Evolutionary conservation across 2,113 vertebrate species (phyloP).

Genomic region (Polypterus senegalus): DNA sequence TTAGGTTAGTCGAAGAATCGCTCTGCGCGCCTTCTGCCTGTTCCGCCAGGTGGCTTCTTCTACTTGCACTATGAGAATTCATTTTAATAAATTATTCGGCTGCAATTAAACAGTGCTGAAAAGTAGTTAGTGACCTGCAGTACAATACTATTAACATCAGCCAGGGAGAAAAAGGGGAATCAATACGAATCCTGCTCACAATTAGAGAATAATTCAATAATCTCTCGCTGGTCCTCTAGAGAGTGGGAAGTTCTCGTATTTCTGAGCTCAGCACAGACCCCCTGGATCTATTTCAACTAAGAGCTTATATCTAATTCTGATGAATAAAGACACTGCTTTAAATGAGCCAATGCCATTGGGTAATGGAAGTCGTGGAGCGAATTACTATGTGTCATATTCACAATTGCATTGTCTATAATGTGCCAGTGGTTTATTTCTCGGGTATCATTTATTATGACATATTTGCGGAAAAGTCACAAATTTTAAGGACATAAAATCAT

Average conservation of each 20-base stretch:
- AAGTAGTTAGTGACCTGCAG: conserved; percentile 33
- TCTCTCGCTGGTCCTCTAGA: conserved; percentile 29
- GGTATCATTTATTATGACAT: too few relatives aligned
- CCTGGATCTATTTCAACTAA: conserved; percentile 27
- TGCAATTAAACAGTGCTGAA: conserved; percentile 28
- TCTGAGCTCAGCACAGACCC: conserved; percentile 18
- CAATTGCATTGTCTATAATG: conserved; percentile 21
- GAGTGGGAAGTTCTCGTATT: conserved; percentile 11
- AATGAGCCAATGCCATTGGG: conserved; percentile 17
- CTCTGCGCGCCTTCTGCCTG: background rate
- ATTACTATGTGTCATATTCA: conserved; percentile 16
- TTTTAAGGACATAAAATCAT: too few relatives aligned
- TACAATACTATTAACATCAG: conserved; percentile 36
- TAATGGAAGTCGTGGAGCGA: conserved; percentile 25
- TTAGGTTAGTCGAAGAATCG: background rate
- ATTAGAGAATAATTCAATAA: conserved; percentile 62
- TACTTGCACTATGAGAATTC: background rate
- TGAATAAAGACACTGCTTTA: conserved; percentile 23
- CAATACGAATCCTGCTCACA: conserved; percentile 50
- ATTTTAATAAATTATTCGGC: conserved; percentile 25
- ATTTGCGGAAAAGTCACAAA: too few relatives aligned
- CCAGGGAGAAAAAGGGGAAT: conserved; percentile 33
- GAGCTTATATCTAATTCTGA: conserved; percentile 24
- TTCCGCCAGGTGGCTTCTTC: background rate
- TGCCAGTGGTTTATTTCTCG: background rate